Percentiles rank a stretch among this genome's conserved stretches.
Conservation (phyloP, 2,113 vertebrate species). For the Dipodomys merriami region DNA sequence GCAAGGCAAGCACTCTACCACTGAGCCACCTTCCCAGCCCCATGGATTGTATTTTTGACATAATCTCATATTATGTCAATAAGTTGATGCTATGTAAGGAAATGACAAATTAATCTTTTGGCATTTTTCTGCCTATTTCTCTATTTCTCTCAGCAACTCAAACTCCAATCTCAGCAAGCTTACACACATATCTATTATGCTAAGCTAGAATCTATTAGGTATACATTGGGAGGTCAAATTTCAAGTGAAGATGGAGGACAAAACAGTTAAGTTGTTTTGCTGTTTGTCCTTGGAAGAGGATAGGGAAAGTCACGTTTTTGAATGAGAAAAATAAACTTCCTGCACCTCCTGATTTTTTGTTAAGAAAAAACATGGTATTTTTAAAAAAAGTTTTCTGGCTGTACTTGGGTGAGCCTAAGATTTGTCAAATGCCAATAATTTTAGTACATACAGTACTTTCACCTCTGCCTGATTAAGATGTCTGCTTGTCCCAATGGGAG, state of each 20-base stretch:
- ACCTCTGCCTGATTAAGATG: background rate
- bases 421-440: background rate
- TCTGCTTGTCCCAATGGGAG: background rate
- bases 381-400: background rate
- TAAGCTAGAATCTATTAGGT: background rate
- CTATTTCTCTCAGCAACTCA: background rate
- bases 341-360: background rate
- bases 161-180: background rate
- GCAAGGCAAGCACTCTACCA: no score
- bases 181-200: background rate
- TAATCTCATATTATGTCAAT: no score
- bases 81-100: background rate
- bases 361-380: background rate
- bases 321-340: no score
- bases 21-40: no score
- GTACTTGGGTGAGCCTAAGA: background rate
- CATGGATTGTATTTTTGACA: background rate
- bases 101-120: background rate
- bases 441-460: background rate
- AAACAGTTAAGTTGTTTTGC: background rate
- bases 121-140: background rate
- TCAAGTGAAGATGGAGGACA: background rate
- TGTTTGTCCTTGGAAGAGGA: background rate
- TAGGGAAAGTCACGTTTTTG: no score
- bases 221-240: background rate